These are phyloP conservation scores for Orchestia grillus DNA, from an alignment of 1,140 invertebrate species.

Conservation along the genomic window DNA sequence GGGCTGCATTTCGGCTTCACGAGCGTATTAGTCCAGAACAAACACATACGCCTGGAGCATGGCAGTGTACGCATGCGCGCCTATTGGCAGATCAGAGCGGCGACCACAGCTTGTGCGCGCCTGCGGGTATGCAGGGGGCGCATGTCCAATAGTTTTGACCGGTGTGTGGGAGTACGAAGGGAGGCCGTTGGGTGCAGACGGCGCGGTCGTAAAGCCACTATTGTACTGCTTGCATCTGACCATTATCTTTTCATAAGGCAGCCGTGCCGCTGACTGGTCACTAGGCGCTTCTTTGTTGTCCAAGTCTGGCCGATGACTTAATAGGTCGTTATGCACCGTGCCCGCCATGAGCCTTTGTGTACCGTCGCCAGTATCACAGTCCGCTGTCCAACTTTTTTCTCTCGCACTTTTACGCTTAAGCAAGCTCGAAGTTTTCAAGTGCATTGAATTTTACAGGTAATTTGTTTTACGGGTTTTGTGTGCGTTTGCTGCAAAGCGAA, in stretches of 20 bases:
- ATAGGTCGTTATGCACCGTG: slow-evolving; percentile 33
- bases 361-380: not conserved
- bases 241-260: slow-evolving; percentile 48
- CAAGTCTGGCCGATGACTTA: slow-evolving; percentile 18
- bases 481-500: not conserved
- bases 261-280: slow-evolving; percentile 38
- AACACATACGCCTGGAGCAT: too few species aligned
- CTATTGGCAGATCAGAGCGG: too few species aligned
- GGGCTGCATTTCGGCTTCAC: too few species aligned
- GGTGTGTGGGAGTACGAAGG: too few species aligned
- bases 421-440: not conserved
- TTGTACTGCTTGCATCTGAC: slow-evolving; percentile 35
- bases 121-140: too few species aligned
- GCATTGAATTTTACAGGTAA: not conserved
- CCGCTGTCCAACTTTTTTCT: not conserved
- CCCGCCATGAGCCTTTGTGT: not conserved
- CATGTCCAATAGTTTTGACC: too few species aligned
- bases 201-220: not conserved
- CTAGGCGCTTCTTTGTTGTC: slow-evolving; percentile 33
- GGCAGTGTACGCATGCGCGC: too few species aligned
- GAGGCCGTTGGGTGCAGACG: not conserved
- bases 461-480: not conserved
- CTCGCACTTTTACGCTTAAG: not conserved
- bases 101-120: too few species aligned
- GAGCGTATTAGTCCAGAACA: too few species aligned